Base-by-base conservation (phyloP, 2,797 vertebrate genomes). In the Macroramphosus scolopax region DNA sequence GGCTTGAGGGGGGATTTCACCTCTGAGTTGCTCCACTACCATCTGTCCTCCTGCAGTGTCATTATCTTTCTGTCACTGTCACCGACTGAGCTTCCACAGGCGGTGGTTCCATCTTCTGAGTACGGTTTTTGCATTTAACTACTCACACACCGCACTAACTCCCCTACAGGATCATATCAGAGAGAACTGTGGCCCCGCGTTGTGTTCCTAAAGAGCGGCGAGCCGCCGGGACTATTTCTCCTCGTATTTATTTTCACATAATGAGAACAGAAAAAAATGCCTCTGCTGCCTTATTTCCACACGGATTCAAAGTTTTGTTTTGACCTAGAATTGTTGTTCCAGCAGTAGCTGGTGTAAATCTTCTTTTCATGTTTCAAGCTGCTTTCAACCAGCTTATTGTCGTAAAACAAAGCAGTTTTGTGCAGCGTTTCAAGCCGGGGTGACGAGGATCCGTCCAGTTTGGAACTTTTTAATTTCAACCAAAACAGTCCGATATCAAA, bases 141-240 rank as follows among this genome's bases (percentile, higher is more conserved):
- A 33, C 43, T 57, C 45, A 39, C 44, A 38, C 31, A 7, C 10
- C 35, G n/a, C n/a, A n/a, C 31, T 4, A 36, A 26, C 15, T 18
- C 40, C 8, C 41, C 30, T 25, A 12, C 24, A 49, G 50, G 22
- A 80, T 84, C 64, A 67, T 70, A 83, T 89, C 57, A 80, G 47
- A 82, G 61, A 82, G 61, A 63, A 62, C 49, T 28, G 53, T 54
- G 62, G 49, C 31, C 29, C 38, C 11, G 30, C 24, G 20, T 10
- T 56, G 37, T 52, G 17, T 49, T 60, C 25, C 6, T 9, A 13
- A 67, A n/a, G 43, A 46, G 54, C 47, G 16, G 17, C 42, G 14
- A 63, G 33, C 31, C 47, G 50, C 32, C 17, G 45, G 42, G 44
- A 57, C 38, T 47, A 5, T 12, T 46, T 62, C 11, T 38, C 20